Base-by-base conservation (phyloP, 2,113 vertebrate species). In the Rattus rattus region DNA sequence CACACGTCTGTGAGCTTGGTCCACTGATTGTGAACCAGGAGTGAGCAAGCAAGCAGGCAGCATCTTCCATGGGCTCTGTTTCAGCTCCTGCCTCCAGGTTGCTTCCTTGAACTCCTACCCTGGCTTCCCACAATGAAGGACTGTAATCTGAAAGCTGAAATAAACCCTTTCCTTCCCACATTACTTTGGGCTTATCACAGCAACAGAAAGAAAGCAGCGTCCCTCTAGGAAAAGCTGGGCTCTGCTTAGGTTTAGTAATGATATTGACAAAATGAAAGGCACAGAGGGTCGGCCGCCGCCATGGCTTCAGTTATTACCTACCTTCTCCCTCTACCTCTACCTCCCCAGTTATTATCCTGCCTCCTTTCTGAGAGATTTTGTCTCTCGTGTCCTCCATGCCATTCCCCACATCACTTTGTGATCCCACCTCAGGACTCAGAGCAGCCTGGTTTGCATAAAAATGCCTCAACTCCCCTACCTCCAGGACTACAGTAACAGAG, bases 211-310 rank as follows among this genome's bases (percentile, higher is more conserved):
- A 81, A 56, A 81, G 20, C 11, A n/a, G 52, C 52, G 56, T 43
- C 20, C 24, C 65, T 59, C 7, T 20, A 24, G 49, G 33, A 19
- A 93, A 91, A 76, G 11, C 3, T 28, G 39, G 16, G 24, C 43
- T 90, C 63, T 65, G n/a, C 30, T 59, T 63, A 86, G 54, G 56
- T 81, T 22, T 59, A 80, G 30, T 28, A 70, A 69, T 17, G 26
- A 59, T 88, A 69, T 10, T 39, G 30, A 49, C 80, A 90, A 33
- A 63, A 91, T 7, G 36, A 90, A 49, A 2, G n/a, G 39, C 14
- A 88, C 4, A 24, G 5, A 17, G 9, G 30, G 30, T 36, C 22
- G 2, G 43, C 0, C 0, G 11, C 3, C 17, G 19, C 52, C 1
- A 81, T 14, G 54, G 11, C 54, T n/a, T n/a, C 54, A 24, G 79